Conservation (phyloP, 2,113 vertebrate species). For the Alaudala cheleensis region DNA sequence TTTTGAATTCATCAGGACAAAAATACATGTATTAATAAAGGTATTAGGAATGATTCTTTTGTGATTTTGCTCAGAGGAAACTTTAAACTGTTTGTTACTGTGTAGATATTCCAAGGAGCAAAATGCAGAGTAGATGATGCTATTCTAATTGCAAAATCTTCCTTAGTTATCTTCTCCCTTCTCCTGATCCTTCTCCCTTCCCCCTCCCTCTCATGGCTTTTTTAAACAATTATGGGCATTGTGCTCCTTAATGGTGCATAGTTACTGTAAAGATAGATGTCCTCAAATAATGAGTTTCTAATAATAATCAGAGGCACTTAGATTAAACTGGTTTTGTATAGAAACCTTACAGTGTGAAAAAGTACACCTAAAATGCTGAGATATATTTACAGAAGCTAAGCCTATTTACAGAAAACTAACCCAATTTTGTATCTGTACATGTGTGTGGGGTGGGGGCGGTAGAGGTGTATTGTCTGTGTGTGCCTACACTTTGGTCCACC, state of each 20-base stretch:
- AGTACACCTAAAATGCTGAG: slow-evolving; percentile 22
- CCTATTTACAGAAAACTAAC: slow-evolving; percentile 47
- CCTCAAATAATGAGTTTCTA: slow-evolving; percentile 61
- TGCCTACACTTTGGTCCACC: neutral
- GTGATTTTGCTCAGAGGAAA: neutral
- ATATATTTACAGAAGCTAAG: slow-evolving; percentile 42
- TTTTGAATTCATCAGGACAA: neutral
- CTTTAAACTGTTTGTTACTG: neutral
- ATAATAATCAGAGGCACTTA: slow-evolving; percentile 54
- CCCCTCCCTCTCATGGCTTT: neutral
- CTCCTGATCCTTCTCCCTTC: slow-evolving; percentile 16
- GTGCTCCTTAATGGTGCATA: slow-evolving; percentile 34
- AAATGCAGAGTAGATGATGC: neutral
- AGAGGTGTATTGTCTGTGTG: neutral
- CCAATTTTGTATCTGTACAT: neutral
- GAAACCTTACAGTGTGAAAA: slow-evolving; percentile 17
- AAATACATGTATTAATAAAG: neutral
- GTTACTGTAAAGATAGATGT: slow-evolving; percentile 58
- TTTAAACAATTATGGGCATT: slow-evolving; percentile 52
- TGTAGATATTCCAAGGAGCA: neutral
- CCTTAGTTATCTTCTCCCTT: slow-evolving; percentile 17
- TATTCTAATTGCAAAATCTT: slow-evolving; percentile 37
- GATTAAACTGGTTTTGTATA: slow-evolving; percentile 39
- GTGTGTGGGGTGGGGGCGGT: neutral
- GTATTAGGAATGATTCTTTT: neutral